Base-by-base conservation (phyloP, 2,797 vertebrate genomes). In the Microctenopoma lineatum region DNA sequence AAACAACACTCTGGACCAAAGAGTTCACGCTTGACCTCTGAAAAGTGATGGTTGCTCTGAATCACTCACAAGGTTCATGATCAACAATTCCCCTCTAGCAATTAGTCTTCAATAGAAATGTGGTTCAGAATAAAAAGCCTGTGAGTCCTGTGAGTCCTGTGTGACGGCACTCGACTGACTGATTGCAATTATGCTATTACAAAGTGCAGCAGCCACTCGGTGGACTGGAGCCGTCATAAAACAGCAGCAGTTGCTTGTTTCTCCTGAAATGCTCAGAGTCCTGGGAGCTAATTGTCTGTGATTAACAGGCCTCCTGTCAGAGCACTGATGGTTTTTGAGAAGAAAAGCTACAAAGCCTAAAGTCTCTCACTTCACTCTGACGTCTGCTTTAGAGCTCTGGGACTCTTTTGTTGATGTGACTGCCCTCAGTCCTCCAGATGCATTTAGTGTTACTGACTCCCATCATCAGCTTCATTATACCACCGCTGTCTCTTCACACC, bases 231-330 rank as follows among this genome's bases (percentile, higher is more conserved):
- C 14, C 2, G 3, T 56, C 46, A 14, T 15, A 16, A 29, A 51
- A 15, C 39, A 29, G 18, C 46, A 53, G 46, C 8, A 0, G 14
- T 3, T 52, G 16, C 21, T 48, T 39, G 41, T 59, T 46, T 62
- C 46, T 29, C 34, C 26, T 15, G n/a, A 2, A 0, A 0, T 60
- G 45, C 26, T 42, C 39, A 12, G 16, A 34, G 29, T 41, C 52
- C 32, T 18, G 13, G n/a, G 52, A 26, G 62, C 71, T 59, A 63
- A 66, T 41, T 67, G 62, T 27, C 47, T 53, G 57, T 25, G 34
- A 65, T 73, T 69, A 73, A 4, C 34, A 54, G 53, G 9, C 27
- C 21, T 61, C 59, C 60, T 52, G 45, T 56, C 18, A 55, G 32
- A n/a, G 12, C 8, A n/a, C 64, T 38, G 32, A 47, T 58, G 41